phyloP scores from a whole-genome alignment of 2,113 vertebrate species.

The Steatornis caripensis region DNA sequence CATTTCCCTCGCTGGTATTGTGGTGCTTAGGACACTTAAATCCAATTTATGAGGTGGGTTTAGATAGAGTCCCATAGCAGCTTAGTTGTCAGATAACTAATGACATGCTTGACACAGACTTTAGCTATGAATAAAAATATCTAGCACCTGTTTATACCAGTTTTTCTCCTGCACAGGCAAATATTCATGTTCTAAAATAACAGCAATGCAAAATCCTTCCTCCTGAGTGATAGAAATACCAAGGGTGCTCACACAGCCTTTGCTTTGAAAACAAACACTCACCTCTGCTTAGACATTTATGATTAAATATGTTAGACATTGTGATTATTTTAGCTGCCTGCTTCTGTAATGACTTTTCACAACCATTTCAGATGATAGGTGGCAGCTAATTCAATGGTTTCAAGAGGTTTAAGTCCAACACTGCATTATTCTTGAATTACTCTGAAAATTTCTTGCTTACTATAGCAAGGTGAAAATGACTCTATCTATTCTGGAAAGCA shows the following conservation, averaged over 20 bases:
- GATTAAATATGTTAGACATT: neutral
- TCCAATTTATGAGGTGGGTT: neutral
- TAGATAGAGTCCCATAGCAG: neutral
- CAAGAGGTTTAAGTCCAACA: neutral
- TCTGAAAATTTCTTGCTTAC: neutral
- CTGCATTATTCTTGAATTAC: neutral
- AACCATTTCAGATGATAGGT: neutral
- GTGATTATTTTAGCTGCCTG: neutral
- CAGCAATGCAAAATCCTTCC: neutral
- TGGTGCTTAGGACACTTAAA: neutral
- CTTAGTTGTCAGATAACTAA: neutral
- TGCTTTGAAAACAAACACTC: neutral
- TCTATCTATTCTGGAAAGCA: conserved; percentile 22
- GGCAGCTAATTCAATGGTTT: neutral
- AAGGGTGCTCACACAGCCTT: neutral
- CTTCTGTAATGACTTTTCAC: neutral
- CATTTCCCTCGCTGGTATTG: neutral
- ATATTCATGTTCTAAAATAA: neutral
- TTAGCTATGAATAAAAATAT: neutral
- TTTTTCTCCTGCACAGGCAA: neutral
- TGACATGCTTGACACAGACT: neutral
- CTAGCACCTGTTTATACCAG: neutral
- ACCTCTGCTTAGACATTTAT: neutral
- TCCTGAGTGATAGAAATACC: neutral
- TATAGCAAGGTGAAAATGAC: neutral